These are phyloP conservation scores for Drosophila helvetica DNA, from an alignment of 2,888 invertebrate genomes.

Conservation along the genomic window DNA sequence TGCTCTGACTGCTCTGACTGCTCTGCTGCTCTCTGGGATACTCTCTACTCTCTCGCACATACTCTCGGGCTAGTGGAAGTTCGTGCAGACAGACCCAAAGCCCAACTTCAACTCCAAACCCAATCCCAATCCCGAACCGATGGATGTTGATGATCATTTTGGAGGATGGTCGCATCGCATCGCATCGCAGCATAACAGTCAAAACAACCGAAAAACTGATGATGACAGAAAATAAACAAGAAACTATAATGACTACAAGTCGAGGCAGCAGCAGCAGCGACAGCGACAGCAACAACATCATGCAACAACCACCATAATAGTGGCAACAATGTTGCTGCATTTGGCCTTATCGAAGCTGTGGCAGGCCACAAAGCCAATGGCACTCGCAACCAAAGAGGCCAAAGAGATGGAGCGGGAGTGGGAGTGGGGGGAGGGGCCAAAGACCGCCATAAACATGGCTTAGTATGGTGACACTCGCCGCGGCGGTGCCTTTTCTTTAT, in stretches of 20 bases:
- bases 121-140: constrained; percentile 22
- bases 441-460: constrained; percentile 35
- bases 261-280: constrained; percentile 18
- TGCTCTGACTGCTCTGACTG: constrained; percentile 6
- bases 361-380: constrained; percentile 5
- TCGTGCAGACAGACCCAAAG: constrained; percentile 54
- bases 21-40: constrained; percentile 3
- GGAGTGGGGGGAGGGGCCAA: neutral
- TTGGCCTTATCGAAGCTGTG: constrained; percentile 23
- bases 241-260: constrained; percentile 30
- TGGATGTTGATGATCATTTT: constrained; percentile 38
- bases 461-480: constrained; percentile 35
- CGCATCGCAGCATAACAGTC: constrained; percentile 42
- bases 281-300: constrained; percentile 24
- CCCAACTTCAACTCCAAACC: too few relatives aligned
- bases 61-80: constrained; percentile 23
- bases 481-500: constrained; percentile 9
- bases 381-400: neutral
- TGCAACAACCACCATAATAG: constrained; percentile 7
- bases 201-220: constrained; percentile 47
- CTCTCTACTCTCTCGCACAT: constrained; percentile 13
- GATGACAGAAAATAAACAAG: constrained; percentile 51
- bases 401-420: neutral
- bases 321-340: constrained; percentile 33
- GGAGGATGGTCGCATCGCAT: constrained; percentile 30